phyloP scores from a whole-genome alignment of 2,113 vertebrate species.

The Pseudopipra pipra region DNA sequence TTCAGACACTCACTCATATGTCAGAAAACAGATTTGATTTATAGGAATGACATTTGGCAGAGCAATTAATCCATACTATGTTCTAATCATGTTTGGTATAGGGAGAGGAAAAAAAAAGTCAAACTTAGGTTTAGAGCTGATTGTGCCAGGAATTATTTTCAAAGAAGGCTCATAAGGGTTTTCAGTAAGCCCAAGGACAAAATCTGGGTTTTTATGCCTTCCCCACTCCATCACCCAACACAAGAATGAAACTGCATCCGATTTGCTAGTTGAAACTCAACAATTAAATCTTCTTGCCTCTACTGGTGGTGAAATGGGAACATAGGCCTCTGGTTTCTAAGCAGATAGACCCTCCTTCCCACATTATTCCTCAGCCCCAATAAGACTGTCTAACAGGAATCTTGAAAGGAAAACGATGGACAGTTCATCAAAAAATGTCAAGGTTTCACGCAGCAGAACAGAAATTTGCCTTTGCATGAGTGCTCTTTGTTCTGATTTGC shows the following conservation, averaged over 20 bases:
- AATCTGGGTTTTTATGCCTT: constrained; percentile 35
- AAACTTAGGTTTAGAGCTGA: constrained; percentile 58
- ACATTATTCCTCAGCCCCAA: neutral
- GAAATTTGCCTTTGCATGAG: neutral
- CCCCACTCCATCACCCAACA: neutral
- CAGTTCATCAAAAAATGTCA: fast-evolving
- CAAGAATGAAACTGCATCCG: neutral
- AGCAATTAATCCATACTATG: constrained; percentile 75
- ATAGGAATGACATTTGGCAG: constrained; percentile 75
- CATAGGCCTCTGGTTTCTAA: neutral
- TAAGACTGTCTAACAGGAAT: neutral
- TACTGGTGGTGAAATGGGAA: neutral
- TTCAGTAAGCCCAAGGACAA: constrained; percentile 52
- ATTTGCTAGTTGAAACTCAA: neutral
- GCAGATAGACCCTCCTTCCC: neutral
- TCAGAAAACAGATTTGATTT: constrained; percentile 78
- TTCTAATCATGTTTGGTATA: constrained; percentile 74
- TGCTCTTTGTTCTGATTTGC: neutral
- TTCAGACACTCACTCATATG: constrained; percentile 77
- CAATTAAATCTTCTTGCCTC: neutral
- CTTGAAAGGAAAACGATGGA: neutral
- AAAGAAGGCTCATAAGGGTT: constrained; percentile 52
- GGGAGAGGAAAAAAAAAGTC: constrained; percentile 55
- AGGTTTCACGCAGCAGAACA: neutral
- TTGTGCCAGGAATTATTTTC: constrained; percentile 66